phyloP scores from a whole-genome alignment of 2,113 vertebrate genomes.

The Coracopsis vasa region DNA sequence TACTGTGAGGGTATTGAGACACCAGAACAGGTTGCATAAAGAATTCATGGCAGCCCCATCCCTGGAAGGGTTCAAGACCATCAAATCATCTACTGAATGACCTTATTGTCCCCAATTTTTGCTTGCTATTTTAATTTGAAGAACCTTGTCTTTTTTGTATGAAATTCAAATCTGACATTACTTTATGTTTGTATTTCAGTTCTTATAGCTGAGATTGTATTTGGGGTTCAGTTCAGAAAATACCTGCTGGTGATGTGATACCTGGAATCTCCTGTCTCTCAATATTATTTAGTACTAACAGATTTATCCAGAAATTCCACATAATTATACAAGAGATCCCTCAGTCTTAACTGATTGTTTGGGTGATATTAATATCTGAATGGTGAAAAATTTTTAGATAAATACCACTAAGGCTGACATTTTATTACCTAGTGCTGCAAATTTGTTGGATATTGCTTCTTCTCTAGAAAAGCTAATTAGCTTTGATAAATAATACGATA shows the following conservation, averaged over 20 bases:
- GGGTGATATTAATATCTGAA: not conserved
- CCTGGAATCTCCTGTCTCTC: not conserved
- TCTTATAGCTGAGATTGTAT: not conserved
- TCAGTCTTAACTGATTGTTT: not conserved
- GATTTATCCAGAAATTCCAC: not conserved
- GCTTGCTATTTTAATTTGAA: not conserved
- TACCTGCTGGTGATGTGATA: not conserved
- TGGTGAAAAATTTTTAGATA: not conserved
- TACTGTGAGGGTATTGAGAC: not conserved
- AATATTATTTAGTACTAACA: not conserved
- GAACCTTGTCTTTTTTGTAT: not conserved
- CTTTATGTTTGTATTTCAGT: not conserved
- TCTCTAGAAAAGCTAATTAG: not conserved
- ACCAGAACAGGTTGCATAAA: not conserved
- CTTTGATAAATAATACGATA: conserved; percentile 9
- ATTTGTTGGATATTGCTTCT: not conserved
- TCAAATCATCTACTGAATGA: not conserved
- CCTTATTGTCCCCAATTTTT: not conserved
- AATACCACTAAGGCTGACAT: not conserved
- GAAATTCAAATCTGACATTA: not conserved
- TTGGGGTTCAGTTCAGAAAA: not conserved
- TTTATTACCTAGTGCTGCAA: conserved; percentile 26
- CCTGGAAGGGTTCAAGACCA: not conserved
- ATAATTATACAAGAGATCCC: not conserved
- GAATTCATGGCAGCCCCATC: not conserved